A percentile compares a stretch with the other conserved stretches of the same genome.
Conservation (phyloP, 1,140 invertebrate species). For the Drosophila truncata region DNA sequence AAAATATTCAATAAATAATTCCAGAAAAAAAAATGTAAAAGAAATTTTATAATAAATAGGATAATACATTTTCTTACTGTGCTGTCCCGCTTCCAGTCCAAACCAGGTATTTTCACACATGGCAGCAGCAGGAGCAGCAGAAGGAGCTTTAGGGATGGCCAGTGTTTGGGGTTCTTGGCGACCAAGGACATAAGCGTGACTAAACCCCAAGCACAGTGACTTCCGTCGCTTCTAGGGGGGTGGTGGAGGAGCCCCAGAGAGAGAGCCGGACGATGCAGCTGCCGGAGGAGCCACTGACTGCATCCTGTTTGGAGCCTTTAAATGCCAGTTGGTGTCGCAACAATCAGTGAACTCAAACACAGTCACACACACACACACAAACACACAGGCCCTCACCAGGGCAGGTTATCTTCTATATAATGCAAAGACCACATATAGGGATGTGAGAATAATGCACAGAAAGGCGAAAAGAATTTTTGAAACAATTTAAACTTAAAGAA, state of each 20-base stretch:
- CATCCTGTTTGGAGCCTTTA: constrained; percentile 66
- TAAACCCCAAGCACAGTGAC: constrained; percentile 65
- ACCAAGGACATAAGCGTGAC: constrained; percentile 65
- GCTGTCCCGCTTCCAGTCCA: constrained; percentile 14
- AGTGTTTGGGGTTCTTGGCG: constrained; percentile 6
- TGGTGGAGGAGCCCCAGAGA: not conserved
- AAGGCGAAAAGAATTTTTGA: not conserved
- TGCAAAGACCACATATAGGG: not conserved
- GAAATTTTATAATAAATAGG: too few species aligned
- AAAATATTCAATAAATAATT: too few species aligned
- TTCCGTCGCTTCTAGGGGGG: constrained; percentile 39
- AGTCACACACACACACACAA: not conserved
- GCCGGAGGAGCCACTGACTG: constrained; percentile 14
- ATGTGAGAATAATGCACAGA: not conserved
- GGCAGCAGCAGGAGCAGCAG: not conserved
- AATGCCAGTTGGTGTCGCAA: constrained; percentile 65
- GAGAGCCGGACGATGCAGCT: constrained; percentile 12
- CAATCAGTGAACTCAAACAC: constrained; percentile 54
- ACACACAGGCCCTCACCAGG: not conserved
- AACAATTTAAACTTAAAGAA: too few species aligned
- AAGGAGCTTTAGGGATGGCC: not conserved
- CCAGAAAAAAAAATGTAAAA: too few species aligned
- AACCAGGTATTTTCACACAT: constrained; percentile 61
- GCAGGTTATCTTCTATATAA: not conserved
- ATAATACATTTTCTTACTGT: not conserved